Conservation (phyloP, 2,888 invertebrate species). For the Listrodromus nycthemerus region DNA sequence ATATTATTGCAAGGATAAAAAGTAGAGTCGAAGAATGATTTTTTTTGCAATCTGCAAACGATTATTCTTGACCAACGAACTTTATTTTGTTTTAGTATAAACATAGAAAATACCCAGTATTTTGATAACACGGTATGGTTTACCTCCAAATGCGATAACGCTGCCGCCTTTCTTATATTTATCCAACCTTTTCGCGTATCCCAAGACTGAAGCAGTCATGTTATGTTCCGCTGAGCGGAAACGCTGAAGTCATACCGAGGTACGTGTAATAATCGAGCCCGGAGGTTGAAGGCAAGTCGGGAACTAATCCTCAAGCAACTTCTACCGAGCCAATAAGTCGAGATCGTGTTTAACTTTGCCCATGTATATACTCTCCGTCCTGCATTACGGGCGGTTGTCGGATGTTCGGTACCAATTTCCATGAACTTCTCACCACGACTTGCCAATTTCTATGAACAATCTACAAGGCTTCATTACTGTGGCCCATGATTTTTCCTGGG, state of each 20-base stretch:
- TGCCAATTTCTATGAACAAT: no score
- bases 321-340: conserved; percentile 62
- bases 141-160: neutral
- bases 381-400: neutral
- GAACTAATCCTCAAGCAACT: conserved; percentile 67
- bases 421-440: neutral
- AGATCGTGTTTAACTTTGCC: conserved; percentile 62
- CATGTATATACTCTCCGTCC: conserved; percentile 8
- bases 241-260: conserved; percentile 29
- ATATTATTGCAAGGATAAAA: no score
- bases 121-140: neutral
- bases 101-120: neutral
- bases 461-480: no score
- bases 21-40: no score
- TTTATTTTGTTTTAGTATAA: neutral
- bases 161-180: conserved; percentile 20
- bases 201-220: neutral
- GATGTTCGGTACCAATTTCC: neutral
- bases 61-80: neutral
- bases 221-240: conserved; percentile 10
- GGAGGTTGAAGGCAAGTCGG: conserved; percentile 47
- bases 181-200: conserved; percentile 6
- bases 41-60: neutral
- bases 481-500: no score
- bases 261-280: conserved; percentile 52